Percentiles rank a stretch among this genome's conserved stretches.
Conservation (phyloP, 2,797 vertebrate species). For the Vultur gryphus region DNA sequence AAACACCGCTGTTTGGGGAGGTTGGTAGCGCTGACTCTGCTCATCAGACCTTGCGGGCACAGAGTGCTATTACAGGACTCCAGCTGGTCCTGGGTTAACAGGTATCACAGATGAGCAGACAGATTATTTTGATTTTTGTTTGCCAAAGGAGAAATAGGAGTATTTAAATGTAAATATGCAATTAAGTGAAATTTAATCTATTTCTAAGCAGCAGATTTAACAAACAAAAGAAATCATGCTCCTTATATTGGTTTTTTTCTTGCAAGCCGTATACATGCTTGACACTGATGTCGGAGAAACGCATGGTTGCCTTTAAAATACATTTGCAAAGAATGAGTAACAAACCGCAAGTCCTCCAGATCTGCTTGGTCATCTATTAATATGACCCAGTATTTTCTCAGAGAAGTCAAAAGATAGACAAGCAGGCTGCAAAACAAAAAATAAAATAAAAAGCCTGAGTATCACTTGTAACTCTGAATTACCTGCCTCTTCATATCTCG, state of each 20-base stretch:
- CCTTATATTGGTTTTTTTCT: background rate
- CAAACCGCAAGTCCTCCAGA: background rate
- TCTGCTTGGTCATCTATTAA: background rate
- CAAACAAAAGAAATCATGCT: conserved; percentile 9
- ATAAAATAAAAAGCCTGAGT: background rate
- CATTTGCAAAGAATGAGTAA: background rate
- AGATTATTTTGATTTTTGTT: background rate
- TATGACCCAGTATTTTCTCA: background rate
- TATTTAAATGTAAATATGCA: conserved; percentile 34
- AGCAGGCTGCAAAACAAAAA: conserved; percentile 5
- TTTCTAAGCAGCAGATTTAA: conserved; percentile 17
- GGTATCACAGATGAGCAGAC: conserved; percentile 7
- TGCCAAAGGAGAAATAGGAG: background rate
- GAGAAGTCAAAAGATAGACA: conserved; percentile 11
- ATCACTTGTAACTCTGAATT: conserved; percentile 14
- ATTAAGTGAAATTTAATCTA: conserved; percentile 11
- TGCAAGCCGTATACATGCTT: background rate
- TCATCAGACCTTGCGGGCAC: background rate
- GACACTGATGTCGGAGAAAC: background rate
- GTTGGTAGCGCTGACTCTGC: background rate
- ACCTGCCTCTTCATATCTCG: conserved; percentile 8
- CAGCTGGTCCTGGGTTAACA: background rate
- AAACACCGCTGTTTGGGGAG: background rate
- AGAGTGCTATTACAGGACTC: background rate
- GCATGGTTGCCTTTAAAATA: conserved; percentile 24